Conservation (phyloP, 2,888 invertebrate species). For the Sarcophaga rosellei region DNA sequence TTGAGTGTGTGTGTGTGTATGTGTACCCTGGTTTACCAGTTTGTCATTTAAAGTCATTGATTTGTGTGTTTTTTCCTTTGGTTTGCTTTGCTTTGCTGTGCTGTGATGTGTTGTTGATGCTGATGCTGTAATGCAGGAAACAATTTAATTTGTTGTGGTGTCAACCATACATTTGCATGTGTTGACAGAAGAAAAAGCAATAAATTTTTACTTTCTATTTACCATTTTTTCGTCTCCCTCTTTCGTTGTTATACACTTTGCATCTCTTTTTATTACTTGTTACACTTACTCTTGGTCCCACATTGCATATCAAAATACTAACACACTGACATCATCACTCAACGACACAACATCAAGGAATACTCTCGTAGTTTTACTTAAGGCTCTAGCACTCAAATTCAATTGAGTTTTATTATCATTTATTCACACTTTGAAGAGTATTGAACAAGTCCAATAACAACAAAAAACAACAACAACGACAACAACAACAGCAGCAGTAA, state of each 20-base stretch:
- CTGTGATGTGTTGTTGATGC: neutral
- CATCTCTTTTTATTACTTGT: neutral
- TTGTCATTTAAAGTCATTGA: conserved; percentile 1
- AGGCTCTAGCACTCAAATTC: conserved; percentile 23
- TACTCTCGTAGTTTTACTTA: neutral
- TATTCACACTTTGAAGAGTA: conserved; percentile 45
- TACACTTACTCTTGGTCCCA: neutral
- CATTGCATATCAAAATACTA: neutral
- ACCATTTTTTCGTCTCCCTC: conserved; percentile 1
- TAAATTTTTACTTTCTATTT: conserved; percentile 55
- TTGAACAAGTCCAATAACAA: conserved; percentile 19
- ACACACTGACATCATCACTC: neutral
- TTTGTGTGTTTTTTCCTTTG: conserved; percentile 4
- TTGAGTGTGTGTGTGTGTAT: neutral
- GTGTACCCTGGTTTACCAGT: neutral
- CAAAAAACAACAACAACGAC: conserved; percentile 9
- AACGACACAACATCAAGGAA: neutral
- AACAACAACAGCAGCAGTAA: neutral
- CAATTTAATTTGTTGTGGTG: conserved; percentile 59
- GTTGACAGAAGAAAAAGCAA: conserved; percentile 56
- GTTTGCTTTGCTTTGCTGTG: neutral
- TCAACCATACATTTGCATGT: conserved; percentile 59
- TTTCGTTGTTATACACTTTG: neutral
- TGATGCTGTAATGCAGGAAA: conserved; percentile 34
- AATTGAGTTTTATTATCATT: conserved; percentile 55